Evolutionary conservation across 2,888 invertebrate genomes (phyloP).

Genomic region (Stictocephala bisonia): DNA sequence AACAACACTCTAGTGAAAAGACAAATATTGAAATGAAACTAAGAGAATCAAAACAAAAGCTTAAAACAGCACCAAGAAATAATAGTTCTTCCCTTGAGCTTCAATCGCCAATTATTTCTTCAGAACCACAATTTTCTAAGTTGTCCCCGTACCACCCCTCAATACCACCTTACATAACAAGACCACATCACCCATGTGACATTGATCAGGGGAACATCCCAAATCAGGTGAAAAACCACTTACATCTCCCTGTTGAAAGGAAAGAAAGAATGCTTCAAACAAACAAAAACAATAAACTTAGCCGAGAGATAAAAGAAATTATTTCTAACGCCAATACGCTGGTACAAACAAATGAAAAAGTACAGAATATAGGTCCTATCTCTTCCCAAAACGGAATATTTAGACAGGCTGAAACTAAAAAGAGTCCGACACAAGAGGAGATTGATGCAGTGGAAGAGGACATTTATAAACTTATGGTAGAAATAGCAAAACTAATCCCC

Average conservation of each 20-base stretch:
- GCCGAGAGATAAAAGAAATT: no score
- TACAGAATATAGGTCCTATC: not conserved
- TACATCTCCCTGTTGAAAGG: no score
- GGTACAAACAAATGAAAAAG: not conserved
- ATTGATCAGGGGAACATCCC: no score
- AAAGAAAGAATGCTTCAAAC: no score
- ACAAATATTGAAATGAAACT: no score
- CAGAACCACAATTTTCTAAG: slow-evolving; percentile 1
- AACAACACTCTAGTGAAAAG: no score
- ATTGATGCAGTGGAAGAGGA: slow-evolving; percentile 21
- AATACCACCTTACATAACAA: not conserved
- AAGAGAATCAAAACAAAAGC: no score
- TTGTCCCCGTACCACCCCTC: not conserved
- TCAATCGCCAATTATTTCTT: not conserved
- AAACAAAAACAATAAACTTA: no score
- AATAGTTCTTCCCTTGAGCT: not conserved
- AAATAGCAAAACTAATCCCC: slow-evolving; percentile 10
- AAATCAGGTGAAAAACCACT: no score
- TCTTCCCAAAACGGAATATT: not conserved
- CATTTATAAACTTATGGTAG: slow-evolving; percentile 1
- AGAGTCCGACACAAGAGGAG: not conserved
- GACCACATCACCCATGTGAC: no score
- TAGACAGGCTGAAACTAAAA: not conserved
- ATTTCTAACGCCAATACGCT: not conserved
- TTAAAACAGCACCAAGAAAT: not conserved